phyloP scores from a whole-genome alignment of 53 echinoderm and acorn worm genomes.

The Apostichopus leukothele region DNA sequence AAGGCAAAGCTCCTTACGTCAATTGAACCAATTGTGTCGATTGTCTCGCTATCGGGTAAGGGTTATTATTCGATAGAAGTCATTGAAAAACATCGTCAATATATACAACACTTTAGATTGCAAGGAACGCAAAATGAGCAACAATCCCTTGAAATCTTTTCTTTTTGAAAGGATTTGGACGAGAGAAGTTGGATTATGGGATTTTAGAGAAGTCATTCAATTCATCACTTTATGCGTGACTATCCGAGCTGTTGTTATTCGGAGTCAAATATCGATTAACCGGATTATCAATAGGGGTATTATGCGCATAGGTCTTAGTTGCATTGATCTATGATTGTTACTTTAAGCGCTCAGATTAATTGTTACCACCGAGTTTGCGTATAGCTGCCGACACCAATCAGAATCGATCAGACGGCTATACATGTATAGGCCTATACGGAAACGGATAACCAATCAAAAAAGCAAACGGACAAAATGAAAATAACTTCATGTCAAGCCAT shows the following conservation, averaged over 20 bases:
- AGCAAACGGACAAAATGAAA: too few relatives aligned
- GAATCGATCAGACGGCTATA: background rate
- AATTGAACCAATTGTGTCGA: background rate
- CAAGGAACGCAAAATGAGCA: constrained; percentile 12
- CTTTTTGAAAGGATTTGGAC: background rate
- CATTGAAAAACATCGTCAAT: background rate
- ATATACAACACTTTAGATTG: background rate
- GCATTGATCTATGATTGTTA: constrained; percentile 16
- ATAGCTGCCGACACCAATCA: background rate
- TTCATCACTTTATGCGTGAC: constrained; percentile 24
- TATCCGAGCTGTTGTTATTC: background rate
- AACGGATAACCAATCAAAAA: too few relatives aligned
- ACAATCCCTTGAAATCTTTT: constrained; percentile 1
- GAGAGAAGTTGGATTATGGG: background rate
- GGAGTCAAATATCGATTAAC: constrained; percentile 5
- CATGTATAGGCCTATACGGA: background rate
- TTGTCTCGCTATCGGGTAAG: background rate
- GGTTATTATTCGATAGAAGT: background rate
- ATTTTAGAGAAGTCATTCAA: constrained; percentile 22
- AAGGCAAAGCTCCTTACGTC: too few relatives aligned
- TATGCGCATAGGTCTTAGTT: background rate
- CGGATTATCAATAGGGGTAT: background rate
- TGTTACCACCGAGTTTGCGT: background rate
- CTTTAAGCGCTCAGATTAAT: constrained; percentile 13
- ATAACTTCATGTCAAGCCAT: too few relatives aligned